Conservation (phyloP, 2,113 vertebrate genomes). For the Myxocyprinus asiaticus region DNA sequence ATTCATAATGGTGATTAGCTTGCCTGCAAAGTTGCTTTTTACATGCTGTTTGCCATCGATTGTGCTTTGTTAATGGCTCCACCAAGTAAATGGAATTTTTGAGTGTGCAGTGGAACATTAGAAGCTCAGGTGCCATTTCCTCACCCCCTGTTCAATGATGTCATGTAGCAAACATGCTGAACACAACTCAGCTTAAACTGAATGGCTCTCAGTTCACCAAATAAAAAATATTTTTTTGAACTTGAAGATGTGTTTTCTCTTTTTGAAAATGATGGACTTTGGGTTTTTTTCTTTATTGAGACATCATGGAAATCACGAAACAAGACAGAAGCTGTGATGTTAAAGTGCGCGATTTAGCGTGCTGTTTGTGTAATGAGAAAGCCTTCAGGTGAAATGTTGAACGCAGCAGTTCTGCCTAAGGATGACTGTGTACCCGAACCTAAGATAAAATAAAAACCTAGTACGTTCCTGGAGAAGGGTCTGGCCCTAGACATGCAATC, state of each 20-base stretch:
- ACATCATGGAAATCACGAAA: neutral
- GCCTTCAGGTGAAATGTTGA: neutral
- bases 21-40: constrained; percentile 24
- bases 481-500: neutral
- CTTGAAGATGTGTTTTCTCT: neutral
- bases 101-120: constrained; percentile 51
- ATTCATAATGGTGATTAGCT: neutral
- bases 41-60: constrained; percentile 19
- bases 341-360: neutral
- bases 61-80: constrained; percentile 27
- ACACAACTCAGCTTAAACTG: constrained; percentile 1
- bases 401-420: neutral
- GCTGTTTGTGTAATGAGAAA: neutral
- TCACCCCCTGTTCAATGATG: constrained; percentile 37
- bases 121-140: constrained; percentile 40
- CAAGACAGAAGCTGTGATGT: neutral
- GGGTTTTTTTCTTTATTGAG: neutral
- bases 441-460: neutral
- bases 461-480: neutral
- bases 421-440: neutral
- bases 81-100: constrained; percentile 42
- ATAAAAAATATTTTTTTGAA: constrained; percentile 30
- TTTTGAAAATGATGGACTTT: neutral
- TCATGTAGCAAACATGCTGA: constrained; percentile 42
- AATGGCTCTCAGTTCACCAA: neutral